phyloP scores from a whole-genome alignment of 2,797 vertebrate genomes.

The Hyperoplus immaculatus region DNA sequence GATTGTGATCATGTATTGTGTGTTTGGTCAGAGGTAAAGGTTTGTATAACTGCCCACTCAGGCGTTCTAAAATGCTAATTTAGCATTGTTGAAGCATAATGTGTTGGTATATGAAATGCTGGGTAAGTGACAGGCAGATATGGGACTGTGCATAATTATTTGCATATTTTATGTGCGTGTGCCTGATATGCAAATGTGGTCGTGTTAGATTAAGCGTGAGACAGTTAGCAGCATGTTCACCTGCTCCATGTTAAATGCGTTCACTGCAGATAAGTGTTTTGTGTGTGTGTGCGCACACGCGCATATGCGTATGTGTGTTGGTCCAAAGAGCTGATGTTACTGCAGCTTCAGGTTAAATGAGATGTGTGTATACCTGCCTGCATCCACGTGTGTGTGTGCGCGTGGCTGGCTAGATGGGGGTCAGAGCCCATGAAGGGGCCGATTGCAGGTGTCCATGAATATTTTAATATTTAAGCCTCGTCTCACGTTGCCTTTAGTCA shows the following conservation, averaged over 20 bases:
- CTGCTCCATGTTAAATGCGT: slow-evolving; percentile 23
- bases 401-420: slow-evolving; percentile 31
- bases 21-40: neutral
- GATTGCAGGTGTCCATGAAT: slow-evolving; percentile 70
- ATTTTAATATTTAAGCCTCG: slow-evolving; percentile 85
- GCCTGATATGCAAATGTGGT: slow-evolving; percentile 33
- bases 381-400: neutral
- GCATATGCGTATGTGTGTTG: neutral
- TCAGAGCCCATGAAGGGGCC: slow-evolving; percentile 59
- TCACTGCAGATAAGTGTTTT: neutral
- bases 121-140: slow-evolving; percentile 19
- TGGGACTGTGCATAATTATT: neutral
- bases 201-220: slow-evolving; percentile 42
- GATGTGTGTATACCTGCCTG: slow-evolving; percentile 1
- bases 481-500: slow-evolving; percentile 84
- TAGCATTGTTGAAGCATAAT: neutral
- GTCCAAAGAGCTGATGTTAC: neutral
- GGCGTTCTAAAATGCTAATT: slow-evolving; percentile 19
- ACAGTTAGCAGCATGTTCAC: slow-evolving; percentile 29
- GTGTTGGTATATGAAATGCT: slow-evolving; percentile 28
- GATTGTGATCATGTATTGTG: neutral
- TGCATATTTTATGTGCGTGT: slow-evolving; percentile 23
- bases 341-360: neutral
- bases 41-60: neutral
- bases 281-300: neutral